A percentile compares a stretch with the other conserved stretches of the same genome.
These are phyloP conservation scores for Steinernema scapterisci DNA, from an alignment of 2,888 invertebrate genomes.

Conservation along the genomic window DNA sequence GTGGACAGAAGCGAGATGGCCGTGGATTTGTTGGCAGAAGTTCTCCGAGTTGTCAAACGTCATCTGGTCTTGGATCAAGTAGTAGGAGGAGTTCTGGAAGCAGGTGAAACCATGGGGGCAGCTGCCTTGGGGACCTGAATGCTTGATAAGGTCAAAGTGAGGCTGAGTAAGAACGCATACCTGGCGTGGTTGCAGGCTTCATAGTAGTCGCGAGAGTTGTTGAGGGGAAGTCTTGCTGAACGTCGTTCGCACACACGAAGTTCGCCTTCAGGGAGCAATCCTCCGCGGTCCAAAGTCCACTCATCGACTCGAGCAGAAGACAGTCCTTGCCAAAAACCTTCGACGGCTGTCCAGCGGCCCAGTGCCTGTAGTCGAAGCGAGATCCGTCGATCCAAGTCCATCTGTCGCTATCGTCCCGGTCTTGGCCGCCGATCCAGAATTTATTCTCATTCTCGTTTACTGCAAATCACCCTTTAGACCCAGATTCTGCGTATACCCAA, in stretches of 20 bases:
- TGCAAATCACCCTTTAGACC: background rate
- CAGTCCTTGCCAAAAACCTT: background rate
- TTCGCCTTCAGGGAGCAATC: background rate
- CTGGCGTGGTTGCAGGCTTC: background rate
- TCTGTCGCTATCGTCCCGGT: background rate
- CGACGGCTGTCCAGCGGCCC: background rate
- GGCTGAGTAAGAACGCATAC: no score
- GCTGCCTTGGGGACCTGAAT: background rate
- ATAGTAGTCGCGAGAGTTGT: background rate
- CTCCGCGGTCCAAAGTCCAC: background rate
- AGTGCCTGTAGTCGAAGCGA: background rate
- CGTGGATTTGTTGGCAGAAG: background rate
- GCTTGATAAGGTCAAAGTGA: no score
- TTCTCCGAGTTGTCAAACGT: background rate
- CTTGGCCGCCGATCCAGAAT: background rate
- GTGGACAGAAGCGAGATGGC: conserved; percentile 8
- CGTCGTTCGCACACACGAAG: background rate
- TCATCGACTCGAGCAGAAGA: background rate
- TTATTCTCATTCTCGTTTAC: background rate
- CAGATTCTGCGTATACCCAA: background rate
- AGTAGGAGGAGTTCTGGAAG: background rate
- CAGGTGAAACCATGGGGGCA: background rate
- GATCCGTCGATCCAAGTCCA: conserved; percentile 28
- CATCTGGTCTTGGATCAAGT: background rate
- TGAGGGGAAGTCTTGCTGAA: background rate